Percentiles rank a stretch among this genome's conserved stretches.
These are phyloP conservation scores for Catharus bicknelli DNA, from an alignment of 2,113 vertebrate species.

Conservation along the genomic window DNA sequence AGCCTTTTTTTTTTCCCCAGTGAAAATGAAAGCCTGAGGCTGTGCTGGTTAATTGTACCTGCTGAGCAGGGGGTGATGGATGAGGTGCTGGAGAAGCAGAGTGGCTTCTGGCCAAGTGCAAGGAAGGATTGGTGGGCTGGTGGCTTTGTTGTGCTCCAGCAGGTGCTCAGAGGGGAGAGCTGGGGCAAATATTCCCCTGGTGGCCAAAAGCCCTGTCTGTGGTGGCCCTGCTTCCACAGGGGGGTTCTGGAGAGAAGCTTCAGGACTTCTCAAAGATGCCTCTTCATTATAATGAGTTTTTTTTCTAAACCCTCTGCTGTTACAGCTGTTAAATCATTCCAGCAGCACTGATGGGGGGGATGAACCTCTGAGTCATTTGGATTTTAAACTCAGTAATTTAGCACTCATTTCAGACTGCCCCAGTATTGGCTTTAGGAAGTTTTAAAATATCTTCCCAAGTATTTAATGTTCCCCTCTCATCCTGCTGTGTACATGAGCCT, in stretches of 20 bases:
- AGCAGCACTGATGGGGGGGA: background rate
- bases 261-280: background rate
- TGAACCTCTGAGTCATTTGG: conserved; percentile 46
- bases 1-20: background rate
- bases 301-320: background rate
- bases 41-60: background rate
- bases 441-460: background rate
- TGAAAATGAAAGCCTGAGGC: background rate
- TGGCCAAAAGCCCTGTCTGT: background rate
- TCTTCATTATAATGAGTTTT: background rate
- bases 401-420: background rate
- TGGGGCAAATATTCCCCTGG: rapidly evolving
- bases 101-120: background rate
- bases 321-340: conserved; percentile 21
- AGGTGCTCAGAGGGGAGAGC: background rate
- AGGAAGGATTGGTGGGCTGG: background rate
- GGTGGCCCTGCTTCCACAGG: background rate
- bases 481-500: background rate
- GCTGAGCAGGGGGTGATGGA: background rate
- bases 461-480: background rate
- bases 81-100: background rate
- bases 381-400: conserved; percentile 13
- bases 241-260: background rate
- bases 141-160: background rate
- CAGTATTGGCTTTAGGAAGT: background rate